Evolutionary conservation across 2,888 invertebrate genomes (phyloP), one percentile per base, ranked within the genome.

Genomic region (Caprella mutica): DNA sequence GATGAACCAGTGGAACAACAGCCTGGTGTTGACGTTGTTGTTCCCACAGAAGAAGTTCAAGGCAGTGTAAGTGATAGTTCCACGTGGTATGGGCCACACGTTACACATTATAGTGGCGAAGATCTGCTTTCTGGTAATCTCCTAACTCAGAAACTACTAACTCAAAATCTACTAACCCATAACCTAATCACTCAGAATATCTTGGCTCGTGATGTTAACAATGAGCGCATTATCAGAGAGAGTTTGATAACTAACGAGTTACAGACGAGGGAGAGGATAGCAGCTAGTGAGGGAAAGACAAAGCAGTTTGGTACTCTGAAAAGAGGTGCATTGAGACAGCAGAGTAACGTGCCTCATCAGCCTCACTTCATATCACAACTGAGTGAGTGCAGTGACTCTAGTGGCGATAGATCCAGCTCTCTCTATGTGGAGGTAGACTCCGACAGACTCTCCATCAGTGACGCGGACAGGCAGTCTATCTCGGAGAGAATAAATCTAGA

Each of bases 311-410:
- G 6, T 17, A 12, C 6, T 21, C 40, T 19, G 17, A n/a, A n/a
- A 8, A 40, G 17, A n/a, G 17, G 12, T 5, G n/a, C n/a, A n/a
- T n/a, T n/a, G n/a, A 40, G 40, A 8, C 14, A 6, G 17, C 40
- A 17, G 14, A 8, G 9, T 14, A 48, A 48, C 30, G 19, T 19
- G 14, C 29, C 19, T 3, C n/a, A n/a, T n/a, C n/a, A n/a, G n/a
- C n/a, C n/a, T n/a, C n/a, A n/a, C n/a, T n/a, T n/a, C n/a, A n/a
- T n/a, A n/a, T n/a, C n/a, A n/a, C n/a, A n/a, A n/a, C 29, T 30
- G 19, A 63, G 62, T 52, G 63, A 59, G 48, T 63, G 59, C 23
- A 59, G 59, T 5, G 63, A 63, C 53, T 63, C 63, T 5, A 60
- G 60, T 54, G 60, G 56, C 5, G 60, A 60, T 21, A 56, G 60